Evolutionary conservation across 2,888 invertebrate genomes (phyloP), one percentile per base, ranked within the genome.

Genomic region (Erebia ligea): DNA sequence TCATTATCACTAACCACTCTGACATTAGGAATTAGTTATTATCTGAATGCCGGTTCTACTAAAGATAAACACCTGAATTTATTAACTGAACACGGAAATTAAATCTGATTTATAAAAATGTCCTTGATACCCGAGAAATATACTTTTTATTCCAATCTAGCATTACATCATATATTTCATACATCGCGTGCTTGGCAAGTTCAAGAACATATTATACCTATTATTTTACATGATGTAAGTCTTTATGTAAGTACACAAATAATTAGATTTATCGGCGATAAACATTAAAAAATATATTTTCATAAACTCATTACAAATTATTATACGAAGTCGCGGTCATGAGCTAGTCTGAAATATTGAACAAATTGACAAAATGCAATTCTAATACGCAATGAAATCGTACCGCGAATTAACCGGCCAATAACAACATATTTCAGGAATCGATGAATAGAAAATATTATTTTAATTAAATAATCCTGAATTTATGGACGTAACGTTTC

Each of bases 31-130:
- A 52, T 52, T 52, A 52, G 17, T 52, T 57, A 4, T 57, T 25
- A 13, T 25, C 15, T 57, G 25, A 57, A 25, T 57, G 56, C 56
- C 56, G 6, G 6, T 65, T 54, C 50, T 61, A 61, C 65, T 52
- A 63, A 70, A 67, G 54, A 54, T 54, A 72, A 61, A 70, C 67
- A 71, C 50, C 21, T 61, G 64, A 21, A 52, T 65, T 58, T 63
- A 59, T 65, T 65, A 70, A 65, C 59, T 56, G 54, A 40, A 68
- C 54, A 68, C 65, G 67, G 70, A 73, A 67, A 64, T 70, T 56
- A 72, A 56, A 57, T 67, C 64, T 70, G 67, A 70, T 70, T 70
- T 68, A 68, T 68, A 56, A n/a, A 50, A 34, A 64, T 40, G 68
- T 71, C 68, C 71, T 71, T 68, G 71, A 54, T 68, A 64, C 42